phyloP scores from a whole-genome alignment of 92 coral and sea anemone genomes.

The Zoanthus sociatus region DNA sequence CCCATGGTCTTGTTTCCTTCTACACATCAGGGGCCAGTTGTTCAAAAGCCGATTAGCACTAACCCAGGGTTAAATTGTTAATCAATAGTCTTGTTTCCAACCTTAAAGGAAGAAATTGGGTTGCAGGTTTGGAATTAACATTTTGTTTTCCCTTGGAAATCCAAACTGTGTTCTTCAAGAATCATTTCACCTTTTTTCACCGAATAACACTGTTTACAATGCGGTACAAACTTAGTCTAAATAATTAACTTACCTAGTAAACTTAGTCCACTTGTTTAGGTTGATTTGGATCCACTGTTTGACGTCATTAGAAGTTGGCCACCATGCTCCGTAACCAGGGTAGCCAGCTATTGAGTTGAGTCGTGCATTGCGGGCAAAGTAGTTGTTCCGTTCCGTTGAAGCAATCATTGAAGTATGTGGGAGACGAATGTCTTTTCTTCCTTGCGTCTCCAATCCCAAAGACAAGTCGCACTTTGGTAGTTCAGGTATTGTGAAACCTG shows the following conservation, averaged over 20 bases:
- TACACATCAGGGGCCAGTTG: no score
- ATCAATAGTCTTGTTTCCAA: no score
- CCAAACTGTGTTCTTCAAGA: no score
- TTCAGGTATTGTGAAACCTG: conserved; percentile 18
- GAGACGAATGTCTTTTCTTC: conserved; percentile 6
- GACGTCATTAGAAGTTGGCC: conserved; percentile 17
- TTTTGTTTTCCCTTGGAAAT: no score
- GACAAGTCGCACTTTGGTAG: conserved; percentile 37
- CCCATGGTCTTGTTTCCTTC: no score
- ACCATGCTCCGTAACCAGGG: conserved; percentile 44
- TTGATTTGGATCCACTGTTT: conserved; percentile 34
- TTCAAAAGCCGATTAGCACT: no score
- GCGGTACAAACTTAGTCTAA: no score
- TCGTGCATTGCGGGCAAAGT: conserved; percentile 42
- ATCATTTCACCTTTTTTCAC: no score
- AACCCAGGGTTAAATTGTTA: no score
- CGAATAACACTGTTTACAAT: no score
- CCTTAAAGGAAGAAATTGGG: no score
- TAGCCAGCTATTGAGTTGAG: conserved; percentile 17
- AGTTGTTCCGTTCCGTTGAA: conserved; percentile 27
- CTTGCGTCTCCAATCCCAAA: conserved; percentile 27
- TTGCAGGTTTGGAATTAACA: no score
- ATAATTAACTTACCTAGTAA: conserved; percentile 10
- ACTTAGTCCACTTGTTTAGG: conserved; percentile 38
- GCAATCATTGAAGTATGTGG: conserved; percentile 32